Evolutionary conservation across 2,113 vertebrate genomes (phyloP), one percentile per base, ranked within the genome.

Genomic region (Nibea albiflora): DNA sequence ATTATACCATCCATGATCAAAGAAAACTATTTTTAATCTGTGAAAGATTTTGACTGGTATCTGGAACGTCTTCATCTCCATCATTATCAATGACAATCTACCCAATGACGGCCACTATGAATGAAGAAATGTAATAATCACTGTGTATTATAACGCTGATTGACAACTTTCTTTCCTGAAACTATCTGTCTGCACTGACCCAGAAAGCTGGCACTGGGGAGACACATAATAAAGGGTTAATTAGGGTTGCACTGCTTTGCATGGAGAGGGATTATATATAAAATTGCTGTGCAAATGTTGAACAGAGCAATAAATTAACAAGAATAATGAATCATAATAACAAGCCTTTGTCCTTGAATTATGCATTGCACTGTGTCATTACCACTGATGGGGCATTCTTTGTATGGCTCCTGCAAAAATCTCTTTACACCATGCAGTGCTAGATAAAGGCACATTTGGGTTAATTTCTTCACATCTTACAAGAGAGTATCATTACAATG

Each of bases 331-430:
- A 84, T 84, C 4, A 17, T 83, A 89, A 88, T 89, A 86, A 73
- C 76, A 78, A 77, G 77, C 22, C 44, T 83, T 87, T 88, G 81
- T 88, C 84, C 83, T 86, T 88, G 81, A 91, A 91, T 90, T 83
- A 89, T 85, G 75, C 72, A 90, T 75, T 69, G 63, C 42, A 28
- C 50, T 68, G 64, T 70, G 82, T 86, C 80, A 80, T 90, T 84
- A 85, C 61, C 76, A 68, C 44, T 79, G 65, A 90, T 75, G 42
- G 74, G 39, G 68, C 60, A 26, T 73, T 81, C 62, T 58, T 77
- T 57, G 14, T 50, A 73, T 35, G 50, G 76, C 80, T 78, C 61
- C 68, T 73, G 80, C 65, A 84, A 60, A 84, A 77, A 84, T 52
- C 52, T 53, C 46, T 64, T 85, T 64, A 85, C 1, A 54, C 58